These are phyloP conservation scores for Petrolisthes manimaculis DNA, from an alignment of 2,888 invertebrate genomes.

Conservation along the genomic window DNA sequence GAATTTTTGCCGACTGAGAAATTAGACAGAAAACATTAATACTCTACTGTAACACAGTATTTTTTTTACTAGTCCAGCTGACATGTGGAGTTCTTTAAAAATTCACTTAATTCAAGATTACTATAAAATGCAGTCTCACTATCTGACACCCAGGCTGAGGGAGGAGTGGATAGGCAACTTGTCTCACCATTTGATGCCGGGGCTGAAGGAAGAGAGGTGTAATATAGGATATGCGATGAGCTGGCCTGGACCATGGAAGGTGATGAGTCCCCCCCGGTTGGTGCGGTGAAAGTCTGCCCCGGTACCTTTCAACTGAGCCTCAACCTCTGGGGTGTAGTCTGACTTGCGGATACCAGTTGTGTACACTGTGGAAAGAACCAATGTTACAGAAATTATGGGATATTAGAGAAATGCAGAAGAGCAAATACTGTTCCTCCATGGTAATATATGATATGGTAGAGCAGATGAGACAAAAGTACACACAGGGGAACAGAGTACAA, in stretches of 20 bases:
- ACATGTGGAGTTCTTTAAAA: too few relatives aligned
- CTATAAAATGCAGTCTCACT: too few relatives aligned
- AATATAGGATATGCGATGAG: conserved; percentile 95
- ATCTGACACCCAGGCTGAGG: too few relatives aligned
- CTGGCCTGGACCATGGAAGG: conserved; percentile 98
- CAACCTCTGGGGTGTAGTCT: conserved; percentile 76
- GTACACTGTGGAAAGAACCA: conserved; percentile 76
- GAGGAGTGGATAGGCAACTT: too few relatives aligned
- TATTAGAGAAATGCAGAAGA: not conserved
- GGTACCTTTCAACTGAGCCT: conserved; percentile 75
- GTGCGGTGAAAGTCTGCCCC: conserved; percentile 89
- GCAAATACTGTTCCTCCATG: not conserved
- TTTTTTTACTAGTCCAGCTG: too few relatives aligned
- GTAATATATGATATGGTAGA: not conserved
- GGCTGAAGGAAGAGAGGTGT: conserved; percentile 81
- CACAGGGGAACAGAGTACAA: not conserved
- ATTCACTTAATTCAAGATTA: too few relatives aligned
- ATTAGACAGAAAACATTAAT: too few relatives aligned
- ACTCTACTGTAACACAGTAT: too few relatives aligned
- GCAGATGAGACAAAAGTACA: not conserved
- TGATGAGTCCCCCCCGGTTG: conserved; percentile 95
- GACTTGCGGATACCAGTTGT: conserved; percentile 91
- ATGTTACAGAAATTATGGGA: not conserved
- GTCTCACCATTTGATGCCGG: conserved; percentile 61
- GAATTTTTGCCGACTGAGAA: too few relatives aligned